Conservation (phyloP, 1,140 invertebrate species). For the Nixonia krombeini region DNA sequence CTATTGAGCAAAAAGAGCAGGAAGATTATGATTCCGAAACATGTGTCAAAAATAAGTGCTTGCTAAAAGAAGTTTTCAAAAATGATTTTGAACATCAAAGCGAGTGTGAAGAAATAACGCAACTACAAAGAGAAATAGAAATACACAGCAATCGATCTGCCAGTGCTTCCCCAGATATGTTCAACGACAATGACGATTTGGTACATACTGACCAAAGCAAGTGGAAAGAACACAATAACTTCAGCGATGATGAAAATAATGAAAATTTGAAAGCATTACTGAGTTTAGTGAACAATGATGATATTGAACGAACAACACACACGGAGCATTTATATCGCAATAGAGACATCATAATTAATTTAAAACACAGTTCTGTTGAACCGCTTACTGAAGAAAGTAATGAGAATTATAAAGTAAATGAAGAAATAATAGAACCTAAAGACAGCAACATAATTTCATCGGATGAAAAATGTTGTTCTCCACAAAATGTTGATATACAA, state of each 20-base stretch:
- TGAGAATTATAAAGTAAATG: constrained; percentile 1
- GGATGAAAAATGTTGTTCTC: background rate
- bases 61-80: background rate
- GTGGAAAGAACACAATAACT: constrained; percentile 20
- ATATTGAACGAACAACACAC: background rate
- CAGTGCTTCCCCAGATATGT: constrained; percentile 44
- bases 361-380: background rate
- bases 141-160: background rate
- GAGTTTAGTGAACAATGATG: constrained; percentile 20
- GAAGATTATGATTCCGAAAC: too few relatives aligned
- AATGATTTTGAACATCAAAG: background rate
- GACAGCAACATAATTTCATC: background rate
- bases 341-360: background rate
- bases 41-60: too few relatives aligned
- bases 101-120: background rate
- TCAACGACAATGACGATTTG: constrained; percentile 32
- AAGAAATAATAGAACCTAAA: background rate
- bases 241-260: constrained; percentile 2
- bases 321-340: background rate
- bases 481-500: background rate
- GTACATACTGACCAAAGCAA: constrained; percentile 3
- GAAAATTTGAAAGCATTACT: constrained; percentile 25
- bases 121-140: background rate
- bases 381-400: background rate
- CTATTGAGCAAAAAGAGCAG: background rate